Evolutionary conservation across 2,888 invertebrate genomes (phyloP).

Genomic region (Tuberolachnus salignus): DNA sequence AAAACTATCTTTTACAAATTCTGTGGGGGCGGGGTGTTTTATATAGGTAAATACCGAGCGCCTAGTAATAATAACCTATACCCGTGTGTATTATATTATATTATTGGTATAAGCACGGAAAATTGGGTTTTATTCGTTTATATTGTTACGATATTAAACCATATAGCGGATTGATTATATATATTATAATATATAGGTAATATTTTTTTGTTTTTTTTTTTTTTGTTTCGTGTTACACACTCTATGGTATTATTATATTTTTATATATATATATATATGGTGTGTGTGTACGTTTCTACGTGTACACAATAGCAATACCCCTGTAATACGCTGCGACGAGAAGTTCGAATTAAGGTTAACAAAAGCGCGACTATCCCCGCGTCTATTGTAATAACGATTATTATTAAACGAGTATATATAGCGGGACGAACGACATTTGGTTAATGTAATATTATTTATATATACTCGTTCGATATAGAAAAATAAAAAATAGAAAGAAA

Average conservation of each 20-base stretch:
- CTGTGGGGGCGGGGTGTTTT: too few species aligned
- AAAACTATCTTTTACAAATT: too few species aligned
- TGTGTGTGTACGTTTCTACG: not conserved
- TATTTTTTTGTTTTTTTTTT: too few species aligned
- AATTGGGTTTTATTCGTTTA: too few species aligned
- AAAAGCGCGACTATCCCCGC: slow-evolving; percentile 26
- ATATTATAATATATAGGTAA: not conserved
- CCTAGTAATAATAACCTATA: too few species aligned
- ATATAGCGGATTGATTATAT: not conserved
- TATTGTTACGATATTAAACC: too few species aligned
- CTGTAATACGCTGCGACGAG: not conserved
- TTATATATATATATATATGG: too few species aligned
- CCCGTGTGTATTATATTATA: too few species aligned
- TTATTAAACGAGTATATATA: not conserved
- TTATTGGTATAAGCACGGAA: too few species aligned
- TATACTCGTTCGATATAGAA: not conserved
- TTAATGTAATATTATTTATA: slow-evolving; percentile 18
- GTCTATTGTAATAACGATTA: not conserved
- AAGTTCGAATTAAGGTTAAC: slow-evolving; percentile 21
- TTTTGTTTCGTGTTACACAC: not conserved
- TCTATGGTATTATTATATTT: slow-evolving; percentile 3
- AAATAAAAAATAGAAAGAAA: not conserved
- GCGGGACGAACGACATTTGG: slow-evolving; percentile 43
- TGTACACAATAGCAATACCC: slow-evolving; percentile 14
- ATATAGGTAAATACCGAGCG: too few species aligned